A percentile compares a stretch with the other conserved stretches of the same genome.
Conservation (phyloP, 2,888 invertebrate species). For the Xanthorhoe designata region DNA sequence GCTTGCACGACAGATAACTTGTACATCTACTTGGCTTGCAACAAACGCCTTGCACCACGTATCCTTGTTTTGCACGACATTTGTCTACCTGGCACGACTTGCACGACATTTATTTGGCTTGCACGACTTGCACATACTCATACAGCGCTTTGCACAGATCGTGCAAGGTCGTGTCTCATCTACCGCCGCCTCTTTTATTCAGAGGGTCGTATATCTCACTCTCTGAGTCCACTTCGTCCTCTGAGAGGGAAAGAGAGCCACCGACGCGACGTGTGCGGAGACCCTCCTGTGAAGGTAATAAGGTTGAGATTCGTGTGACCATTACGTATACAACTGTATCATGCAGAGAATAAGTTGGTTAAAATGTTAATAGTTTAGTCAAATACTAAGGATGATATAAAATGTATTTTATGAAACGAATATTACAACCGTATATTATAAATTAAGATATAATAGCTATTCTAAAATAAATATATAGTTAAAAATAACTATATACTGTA, state of each 20-base stretch:
- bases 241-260: slow-evolving; percentile 92
- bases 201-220: slow-evolving; percentile 78
- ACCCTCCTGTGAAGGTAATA: slow-evolving; percentile 73
- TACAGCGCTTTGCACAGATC: slow-evolving; percentile 81
- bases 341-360: background rate
- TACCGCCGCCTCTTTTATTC: slow-evolving; percentile 74
- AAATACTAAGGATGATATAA: background rate
- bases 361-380: background rate
- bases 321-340: background rate
- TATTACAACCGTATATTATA: too few species aligned
- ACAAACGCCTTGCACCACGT: background rate
- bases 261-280: slow-evolving; percentile 88
- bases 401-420: background rate
- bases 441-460: too few species aligned
- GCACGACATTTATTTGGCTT: slow-evolving; percentile 27
- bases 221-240: slow-evolving; percentile 93
- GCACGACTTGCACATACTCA: slow-evolving; percentile 57
- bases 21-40: background rate
- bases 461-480: too few species aligned
- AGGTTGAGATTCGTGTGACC: slow-evolving; percentile 33
- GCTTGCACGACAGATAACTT: background rate
- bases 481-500: background rate
- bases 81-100: background rate
- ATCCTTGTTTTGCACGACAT: background rate
- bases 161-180: slow-evolving; percentile 79